Evolutionary conservation across 2,113 vertebrate genomes (phyloP).

Genomic region (Eretmochelys imbricata): DNA sequence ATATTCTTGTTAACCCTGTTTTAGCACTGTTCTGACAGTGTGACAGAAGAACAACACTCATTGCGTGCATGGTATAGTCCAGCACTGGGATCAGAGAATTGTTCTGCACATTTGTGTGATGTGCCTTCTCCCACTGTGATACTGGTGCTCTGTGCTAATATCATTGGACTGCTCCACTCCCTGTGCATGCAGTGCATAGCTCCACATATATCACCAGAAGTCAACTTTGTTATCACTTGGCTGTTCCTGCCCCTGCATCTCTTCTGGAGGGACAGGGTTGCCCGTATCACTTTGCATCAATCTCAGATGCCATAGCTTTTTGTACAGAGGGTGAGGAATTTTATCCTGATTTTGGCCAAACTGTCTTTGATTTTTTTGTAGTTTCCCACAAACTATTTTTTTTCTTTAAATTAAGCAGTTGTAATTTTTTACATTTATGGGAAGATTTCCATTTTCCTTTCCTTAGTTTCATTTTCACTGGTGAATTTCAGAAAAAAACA

Average conservation of each 20-base stretch:
- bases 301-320: not conserved
- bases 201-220: not conserved
- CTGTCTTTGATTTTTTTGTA: not conserved
- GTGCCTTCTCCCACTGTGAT: not conserved
- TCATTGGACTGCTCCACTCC: not conserved
- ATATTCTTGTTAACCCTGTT: not conserved
- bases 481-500: too few species aligned
- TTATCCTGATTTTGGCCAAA: not conserved
- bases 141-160: rapidly evolving
- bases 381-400: not conserved
- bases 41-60: not conserved
- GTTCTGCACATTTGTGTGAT: rapidly evolving
- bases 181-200: not conserved
- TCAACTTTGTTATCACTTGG: not conserved
- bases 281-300: not conserved
- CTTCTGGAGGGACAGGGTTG: not conserved
- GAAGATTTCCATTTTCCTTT: not conserved
- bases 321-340: not conserved
- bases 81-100: not conserved
- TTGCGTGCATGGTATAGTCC: too few species aligned
- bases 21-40: not conserved
- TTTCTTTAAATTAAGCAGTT: not conserved
- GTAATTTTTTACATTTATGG: not conserved
- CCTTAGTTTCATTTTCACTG: not conserved
- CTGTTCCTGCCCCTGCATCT: rapidly evolving